phyloP scores from a whole-genome alignment of 2,888 invertebrate genomes.

The Drosophila eohydei region DNA sequence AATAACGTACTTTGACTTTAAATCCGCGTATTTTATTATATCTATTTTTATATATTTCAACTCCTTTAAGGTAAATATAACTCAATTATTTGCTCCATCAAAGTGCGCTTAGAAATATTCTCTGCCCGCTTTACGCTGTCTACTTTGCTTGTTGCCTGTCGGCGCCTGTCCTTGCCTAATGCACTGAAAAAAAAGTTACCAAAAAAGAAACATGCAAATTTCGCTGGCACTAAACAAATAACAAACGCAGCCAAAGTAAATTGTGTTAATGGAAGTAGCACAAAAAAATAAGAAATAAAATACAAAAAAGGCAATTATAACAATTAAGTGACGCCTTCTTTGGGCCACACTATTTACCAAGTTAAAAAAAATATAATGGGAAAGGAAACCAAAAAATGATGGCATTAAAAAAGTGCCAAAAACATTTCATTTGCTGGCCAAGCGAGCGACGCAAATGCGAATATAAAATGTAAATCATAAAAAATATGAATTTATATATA shows the following conservation, averaged over 20 bases:
- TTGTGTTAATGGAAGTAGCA: slow-evolving; percentile 67
- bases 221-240: slow-evolving; percentile 54
- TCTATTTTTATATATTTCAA: neutral
- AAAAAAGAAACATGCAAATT: slow-evolving; percentile 56
- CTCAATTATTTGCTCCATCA: neutral
- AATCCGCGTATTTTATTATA: neutral
- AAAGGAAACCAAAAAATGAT: slow-evolving; percentile 36
- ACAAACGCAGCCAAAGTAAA: slow-evolving; percentile 61
- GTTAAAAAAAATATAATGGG: slow-evolving; percentile 9
- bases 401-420: slow-evolving; percentile 71
- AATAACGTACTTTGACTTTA: neutral
- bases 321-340: slow-evolving; percentile 67
- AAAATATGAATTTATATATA: slow-evolving; percentile 24
- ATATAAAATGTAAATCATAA: slow-evolving; percentile 64
- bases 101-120: no score
- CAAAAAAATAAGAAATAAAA: neutral
- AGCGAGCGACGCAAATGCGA: slow-evolving; percentile 30
- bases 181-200: slow-evolving; percentile 35
- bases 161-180: slow-evolving; percentile 40
- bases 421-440: slow-evolving; percentile 54
- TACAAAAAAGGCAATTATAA: slow-evolving; percentile 65
- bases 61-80: neutral
- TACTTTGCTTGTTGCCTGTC: slow-evolving; percentile 7
- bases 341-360: slow-evolving; percentile 66
- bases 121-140: neutral